Base-by-base conservation (phyloP, 2,797 vertebrate species). In the Lindbergichthys nudifrons region DNA sequence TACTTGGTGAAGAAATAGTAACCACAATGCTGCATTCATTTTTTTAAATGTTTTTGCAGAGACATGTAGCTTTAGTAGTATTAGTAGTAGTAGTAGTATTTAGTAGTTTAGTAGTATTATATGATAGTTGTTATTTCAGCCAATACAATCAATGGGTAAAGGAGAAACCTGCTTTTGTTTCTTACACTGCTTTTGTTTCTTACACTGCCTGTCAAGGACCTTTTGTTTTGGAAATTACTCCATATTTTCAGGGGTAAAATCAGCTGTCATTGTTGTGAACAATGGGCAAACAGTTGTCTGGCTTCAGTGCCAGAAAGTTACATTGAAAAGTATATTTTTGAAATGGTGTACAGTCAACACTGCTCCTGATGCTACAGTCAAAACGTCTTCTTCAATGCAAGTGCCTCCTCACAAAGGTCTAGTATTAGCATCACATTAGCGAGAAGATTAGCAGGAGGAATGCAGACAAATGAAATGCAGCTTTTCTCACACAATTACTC, bases 361-460 rank as follows among this genome's bases (percentile, higher is more conserved):
- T 23, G 32, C 41, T 79, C 21, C n/a, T 52, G 45, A 41, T 62
- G 39, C 50, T 77, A 21, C 23, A 72, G 52, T 14, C 12, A 50
- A 36, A 62, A 32, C 66, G 58, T 73, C 53, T 18, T 62, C 46
- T 47, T 21, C 45, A 70, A 30, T 75, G 63, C 16, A 66, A 71
- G 65, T 18, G 21, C 39, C 69, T 70, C 63, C 57, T 63, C 47
- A 75, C 18, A 19, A 30, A 19, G 4, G 9, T 64, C 15, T n/a
- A 13, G 50, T 61, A 71, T 78, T 52, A 59, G 19, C 45, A 36
- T 69, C 21, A 75, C 69, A 80, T 82, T 65, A 71, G 26, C 43
- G n/a, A 70, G 26, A 54, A 73, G 53, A 83, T 66, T 79, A 73
- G 19, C 62, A 73, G 65, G n/a, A 78, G 46, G 75, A 73, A 69